Evolutionary conservation across 2,888 invertebrate species (phyloP), one percentile per base, ranked within the genome.

Genomic region (Eristalinus sepulchralis): DNA sequence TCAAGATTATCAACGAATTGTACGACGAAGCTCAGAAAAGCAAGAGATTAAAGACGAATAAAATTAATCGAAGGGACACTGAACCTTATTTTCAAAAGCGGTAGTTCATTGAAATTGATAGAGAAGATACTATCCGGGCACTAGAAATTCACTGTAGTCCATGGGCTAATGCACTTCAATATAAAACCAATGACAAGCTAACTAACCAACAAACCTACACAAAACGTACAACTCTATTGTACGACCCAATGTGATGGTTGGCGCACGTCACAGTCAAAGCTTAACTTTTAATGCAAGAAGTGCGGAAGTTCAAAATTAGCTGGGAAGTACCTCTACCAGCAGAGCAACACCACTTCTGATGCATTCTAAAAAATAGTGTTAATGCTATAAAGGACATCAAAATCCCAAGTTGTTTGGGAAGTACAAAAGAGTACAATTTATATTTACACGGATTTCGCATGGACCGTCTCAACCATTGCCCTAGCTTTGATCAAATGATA

Each of bases 1-100:
- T 36, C 73, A 62, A n/a, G 39, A 75, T 4, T 76, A 39, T 13
- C 83, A 75, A 22, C 57, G 73, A 36, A 66, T 87, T 8, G 8
- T 88, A 11, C 76, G 77, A 83, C 63, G 73, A 63, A 31, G 31
- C 20, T 34, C 59, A n/a, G 27, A 64, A 2, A 53, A 53, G 13
- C 11, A 70, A 3, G 64, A 47, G 6, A 53, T 84, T n/a, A 70
- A 76, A 31, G 70, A n/a, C n/a, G n/a, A n/a, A n/a, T n/a, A n/a
- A n/a, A n/a, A n/a, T n/a, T n/a, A n/a, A n/a, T n/a, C n/a, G n/a
- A n/a, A n/a, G n/a, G n/a, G n/a, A n/a, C n/a, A n/a, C n/a, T n/a
- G n/a, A n/a, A n/a, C n/a, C n/a, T n/a, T n/a, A n/a, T n/a, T n/a
- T n/a, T n/a, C n/a, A n/a, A n/a, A n/a, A n/a, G n/a, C n/a, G n/a